Percentiles rank a stretch among this genome's conserved stretches.
phyloP scores from a whole-genome alignment of 2,797 vertebrate genomes.

The Chaunax sp. region DNA sequence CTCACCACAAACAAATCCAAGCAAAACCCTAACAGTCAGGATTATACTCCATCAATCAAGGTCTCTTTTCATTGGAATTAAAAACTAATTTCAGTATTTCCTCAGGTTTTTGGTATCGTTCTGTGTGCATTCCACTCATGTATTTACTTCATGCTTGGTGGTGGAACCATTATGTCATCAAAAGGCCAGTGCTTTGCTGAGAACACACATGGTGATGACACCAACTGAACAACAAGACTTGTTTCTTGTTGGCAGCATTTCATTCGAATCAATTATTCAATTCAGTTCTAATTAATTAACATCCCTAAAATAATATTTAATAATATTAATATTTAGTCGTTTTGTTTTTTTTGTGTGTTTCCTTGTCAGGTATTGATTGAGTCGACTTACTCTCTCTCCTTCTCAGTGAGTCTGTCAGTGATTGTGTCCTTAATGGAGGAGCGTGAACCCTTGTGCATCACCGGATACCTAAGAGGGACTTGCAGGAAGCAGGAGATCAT shows the following conservation, averaged over 20 bases:
- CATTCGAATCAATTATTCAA: too few species aligned
- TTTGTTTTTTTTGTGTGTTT: too few species aligned
- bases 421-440: slow-evolving; percentile 98
- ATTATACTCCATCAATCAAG: neutral
- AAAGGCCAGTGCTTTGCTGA: neutral
- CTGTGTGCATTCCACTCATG: too few species aligned
- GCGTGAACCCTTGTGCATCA: slow-evolving; percentile 96
- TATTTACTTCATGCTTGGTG: too few species aligned
- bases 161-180: neutral
- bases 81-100: neutral
- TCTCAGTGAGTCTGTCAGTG: slow-evolving; percentile 96
- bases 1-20: slow-evolving; percentile 1
- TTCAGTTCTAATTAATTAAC: too few species aligned
- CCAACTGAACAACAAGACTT: too few species aligned
- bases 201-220: too few species aligned
- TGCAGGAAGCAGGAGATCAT: slow-evolving; percentile 99
- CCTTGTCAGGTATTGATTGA: neutral
- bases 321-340: too few species aligned
- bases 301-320: too few species aligned
- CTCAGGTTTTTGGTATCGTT: too few species aligned
- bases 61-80: neutral
- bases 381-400: slow-evolving; percentile 96
- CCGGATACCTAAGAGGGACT: slow-evolving; percentile 96
- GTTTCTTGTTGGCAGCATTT: too few species aligned
- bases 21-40: slow-evolving; percentile 3